Evolutionary conservation across 2,888 invertebrate genomes (phyloP).

Genomic region (Tromatobia lineatoria): DNA sequence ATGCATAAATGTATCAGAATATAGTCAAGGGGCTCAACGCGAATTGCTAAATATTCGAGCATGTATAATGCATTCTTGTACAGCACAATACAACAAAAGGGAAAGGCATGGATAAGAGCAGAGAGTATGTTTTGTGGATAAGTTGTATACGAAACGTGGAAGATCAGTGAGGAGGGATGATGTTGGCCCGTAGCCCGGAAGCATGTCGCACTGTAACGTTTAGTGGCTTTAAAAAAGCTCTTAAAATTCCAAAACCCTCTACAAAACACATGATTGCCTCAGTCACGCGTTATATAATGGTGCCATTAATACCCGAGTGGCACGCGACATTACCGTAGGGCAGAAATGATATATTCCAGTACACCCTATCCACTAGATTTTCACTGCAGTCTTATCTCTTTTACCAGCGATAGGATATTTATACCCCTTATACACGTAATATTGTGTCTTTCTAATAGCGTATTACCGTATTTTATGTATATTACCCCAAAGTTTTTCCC

Average conservation of each 20-base stretch:
- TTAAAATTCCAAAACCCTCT: conserved; percentile 6
- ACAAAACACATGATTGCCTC: conserved; percentile 7
- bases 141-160: conserved; percentile 25
- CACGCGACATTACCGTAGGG: conserved; percentile 1
- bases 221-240: conserved; percentile 46
- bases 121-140: conserved; percentile 34
- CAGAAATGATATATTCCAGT: conserved; percentile 1
- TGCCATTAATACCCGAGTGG: conserved; percentile 15
- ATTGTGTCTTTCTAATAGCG: not conserved
- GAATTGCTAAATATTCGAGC: conserved; percentile 34
- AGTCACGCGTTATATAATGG: conserved; percentile 34
- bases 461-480: not conserved
- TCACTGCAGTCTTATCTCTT: not conserved
- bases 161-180: conserved; percentile 38
- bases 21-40: not conserved
- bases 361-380: not conserved
- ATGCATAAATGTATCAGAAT: conserved; percentile 68
- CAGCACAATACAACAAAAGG: not conserved
- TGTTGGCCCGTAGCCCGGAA: conserved; percentile 59
- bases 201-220: conserved; percentile 44
- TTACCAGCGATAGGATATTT: not conserved
- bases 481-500: not conserved
- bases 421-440: not conserved
- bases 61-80: not conserved
- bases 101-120: not conserved